A percentile compares a stretch with the other conserved stretches of the same genome.
These are phyloP conservation scores for Metopia argyrocephala DNA, from an alignment of 2,888 invertebrate species.

Conservation along the genomic window DNA sequence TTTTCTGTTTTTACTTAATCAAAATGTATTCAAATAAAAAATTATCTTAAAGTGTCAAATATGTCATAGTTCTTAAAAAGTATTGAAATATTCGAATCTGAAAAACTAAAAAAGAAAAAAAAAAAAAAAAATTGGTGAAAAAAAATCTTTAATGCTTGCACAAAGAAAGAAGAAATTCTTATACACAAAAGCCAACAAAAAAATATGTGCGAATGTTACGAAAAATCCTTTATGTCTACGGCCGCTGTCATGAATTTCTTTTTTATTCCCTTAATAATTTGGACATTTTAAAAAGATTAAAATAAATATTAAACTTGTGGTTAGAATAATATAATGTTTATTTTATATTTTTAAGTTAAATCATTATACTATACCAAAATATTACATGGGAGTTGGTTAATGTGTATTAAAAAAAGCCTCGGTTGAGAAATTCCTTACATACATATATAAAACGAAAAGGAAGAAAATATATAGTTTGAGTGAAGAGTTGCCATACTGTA, in stretches of 20 bases:
- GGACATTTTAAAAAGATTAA: not conserved
- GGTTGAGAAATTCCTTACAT: slow-evolving; percentile 48
- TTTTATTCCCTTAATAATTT: not conserved
- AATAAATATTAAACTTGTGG: not conserved
- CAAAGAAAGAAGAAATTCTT: slow-evolving; percentile 40
- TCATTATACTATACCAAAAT: slow-evolving; percentile 12
- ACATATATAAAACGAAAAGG: slow-evolving; percentile 54
- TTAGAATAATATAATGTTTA: slow-evolving; percentile 14
- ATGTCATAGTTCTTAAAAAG: not conserved
- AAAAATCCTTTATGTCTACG: slow-evolving; percentile 26
- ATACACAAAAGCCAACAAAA: slow-evolving; percentile 54
- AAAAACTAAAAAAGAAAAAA: slow-evolving; percentile 5
- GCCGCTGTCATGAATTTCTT: not conserved
- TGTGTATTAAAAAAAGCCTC: slow-evolving; percentile 41
- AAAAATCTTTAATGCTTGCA: not conserved
- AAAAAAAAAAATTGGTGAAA: slow-evolving; percentile 3
- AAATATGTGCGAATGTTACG: slow-evolving; percentile 28
- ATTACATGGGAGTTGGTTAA: slow-evolving; percentile 53
- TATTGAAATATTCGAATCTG: too few species aligned
- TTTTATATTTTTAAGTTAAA: not conserved
- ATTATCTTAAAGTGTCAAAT: slow-evolving; percentile 4
- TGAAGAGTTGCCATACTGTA: slow-evolving; percentile 13
- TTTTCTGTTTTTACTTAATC: not conserved
- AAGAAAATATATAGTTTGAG: slow-evolving; percentile 35
- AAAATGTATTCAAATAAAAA: not conserved